Conservation (phyloP, 2,888 invertebrate species). For the Netelia melanura region DNA sequence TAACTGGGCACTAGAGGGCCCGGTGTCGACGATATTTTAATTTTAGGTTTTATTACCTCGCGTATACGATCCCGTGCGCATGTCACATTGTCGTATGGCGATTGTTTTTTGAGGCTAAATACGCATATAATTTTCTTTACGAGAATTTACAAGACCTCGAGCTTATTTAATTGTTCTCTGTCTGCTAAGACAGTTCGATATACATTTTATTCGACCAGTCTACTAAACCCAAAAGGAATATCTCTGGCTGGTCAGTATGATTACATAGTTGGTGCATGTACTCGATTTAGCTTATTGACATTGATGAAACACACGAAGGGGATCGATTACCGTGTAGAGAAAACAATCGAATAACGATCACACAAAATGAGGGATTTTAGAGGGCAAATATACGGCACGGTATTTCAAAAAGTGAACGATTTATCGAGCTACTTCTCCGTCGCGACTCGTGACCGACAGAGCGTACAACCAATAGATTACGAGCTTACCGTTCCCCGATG, state of each 20-base stretch:
- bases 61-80: background rate
- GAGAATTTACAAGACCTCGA: too few relatives aligned
- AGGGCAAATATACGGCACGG: background rate
- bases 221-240: background rate
- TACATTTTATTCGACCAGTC: background rate
- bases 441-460: background rate
- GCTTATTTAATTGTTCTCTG: too few relatives aligned
- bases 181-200: background rate
- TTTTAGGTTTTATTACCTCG: background rate
- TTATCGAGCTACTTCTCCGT: background rate
- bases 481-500: background rate
- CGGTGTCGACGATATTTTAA: slow-evolving; percentile 31
- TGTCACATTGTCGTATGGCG: background rate
- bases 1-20: slow-evolving; percentile 56
- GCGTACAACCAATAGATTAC: background rate
- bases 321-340: slow-evolving; percentile 9
- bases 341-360: slow-evolving; percentile 26
- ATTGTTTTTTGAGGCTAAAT: slow-evolving; percentile 5
- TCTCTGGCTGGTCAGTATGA: background rate
- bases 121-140: background rate
- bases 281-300: background rate
- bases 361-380: background rate
- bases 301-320: slow-evolving; percentile 14
- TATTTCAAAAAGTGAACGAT: slow-evolving; percentile 3
- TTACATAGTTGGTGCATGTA: background rate